Base-by-base conservation (phyloP, 1,140 invertebrate species). In the Triops cancriformis region DNA sequence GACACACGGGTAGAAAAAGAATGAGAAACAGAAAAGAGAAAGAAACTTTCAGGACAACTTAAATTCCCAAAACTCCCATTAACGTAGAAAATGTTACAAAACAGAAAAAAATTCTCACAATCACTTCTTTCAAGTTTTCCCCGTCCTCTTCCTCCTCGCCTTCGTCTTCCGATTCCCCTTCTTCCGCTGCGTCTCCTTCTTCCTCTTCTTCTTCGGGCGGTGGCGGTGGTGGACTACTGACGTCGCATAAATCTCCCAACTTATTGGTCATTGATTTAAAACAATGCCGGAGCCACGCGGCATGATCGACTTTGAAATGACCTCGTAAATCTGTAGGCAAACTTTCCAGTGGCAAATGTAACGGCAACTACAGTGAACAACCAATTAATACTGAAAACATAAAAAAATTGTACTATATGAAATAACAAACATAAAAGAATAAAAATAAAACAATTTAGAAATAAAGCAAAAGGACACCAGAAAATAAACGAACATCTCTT, bases 241-340 rank as follows among this genome's bases (percentile, higher is more conserved):
- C 74, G 73, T 80, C 79, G 51, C 73, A 76, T 81, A 86, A 26
- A 82, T 87, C 82, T 81, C 86, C 84, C 83, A 84, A 83, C 80
- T 87, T 86, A 83, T 90, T 90, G 81, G 88, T 88, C 88, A 90
- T 90, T 83, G 89, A 88, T 86, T 89, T 87, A 81, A 89, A 84
- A 85, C 93, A 94, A 81, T 90, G 87, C 77, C 89, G 84, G 77
- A 94, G 88, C 97, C 96, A 99, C 82, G 89, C 89, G 82, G 90
- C 88, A 91, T 99, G 96, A 86, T 97, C 92, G 78, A 94, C 87
- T 81, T 90, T 88, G 82, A 94, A 89, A 78, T 89, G 89, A 79
- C 97, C 96, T 80, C 96, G 96, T 78, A 98, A 89, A 81, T 93
- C 90, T 80, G 87, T 85, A 76, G 96, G 96, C 82, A 98, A 87